Percentiles rank a stretch among this genome's conserved stretches.
Evolutionary conservation across 2,113 vertebrate genomes (phyloP).

Genomic region (Chascanopsetta lugubris): DNA sequence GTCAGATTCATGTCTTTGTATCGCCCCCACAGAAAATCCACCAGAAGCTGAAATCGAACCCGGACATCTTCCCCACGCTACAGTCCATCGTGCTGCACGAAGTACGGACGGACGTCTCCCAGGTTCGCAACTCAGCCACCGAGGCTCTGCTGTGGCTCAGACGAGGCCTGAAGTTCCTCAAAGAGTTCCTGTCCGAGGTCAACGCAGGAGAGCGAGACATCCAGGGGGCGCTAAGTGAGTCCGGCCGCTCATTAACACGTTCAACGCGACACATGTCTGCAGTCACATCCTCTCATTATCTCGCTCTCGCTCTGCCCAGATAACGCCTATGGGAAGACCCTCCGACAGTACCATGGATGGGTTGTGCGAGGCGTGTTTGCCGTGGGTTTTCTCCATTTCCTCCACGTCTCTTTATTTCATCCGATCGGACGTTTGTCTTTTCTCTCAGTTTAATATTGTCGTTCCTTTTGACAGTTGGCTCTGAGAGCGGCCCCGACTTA

Average conservation of each 20-base stretch:
- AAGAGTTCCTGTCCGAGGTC: slow-evolving; percentile 92
- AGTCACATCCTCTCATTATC: neutral
- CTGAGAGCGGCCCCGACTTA: slow-evolving; percentile 93
- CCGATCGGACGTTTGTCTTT: neutral
- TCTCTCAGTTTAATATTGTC: neutral
- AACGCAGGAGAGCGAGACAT: slow-evolving; percentile 89
- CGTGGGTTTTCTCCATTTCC: slow-evolving; percentile 78
- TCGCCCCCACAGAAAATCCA: slow-evolving; percentile 86
- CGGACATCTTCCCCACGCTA: slow-evolving; percentile 88
- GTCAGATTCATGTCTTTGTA: neutral
- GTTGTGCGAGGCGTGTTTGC: slow-evolving; percentile 97
- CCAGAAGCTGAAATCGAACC: slow-evolving; percentile 93
- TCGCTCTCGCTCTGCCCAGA: slow-evolving; percentile 75
- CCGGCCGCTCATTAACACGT: neutral
- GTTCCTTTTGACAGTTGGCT: slow-evolving; percentile 87
- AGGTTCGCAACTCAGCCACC: slow-evolving; percentile 93
- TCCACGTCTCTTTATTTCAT: neutral
- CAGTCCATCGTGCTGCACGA: slow-evolving; percentile 96
- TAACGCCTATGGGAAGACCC: slow-evolving; percentile 92
- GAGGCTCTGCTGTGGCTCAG: slow-evolving; percentile 97
- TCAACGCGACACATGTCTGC: neutral
- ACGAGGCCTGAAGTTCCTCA: slow-evolving; percentile 95
- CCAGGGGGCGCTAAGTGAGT: slow-evolving; percentile 90
- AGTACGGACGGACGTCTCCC: slow-evolving; percentile 83
- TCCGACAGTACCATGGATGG: slow-evolving; percentile 96